Percentiles rank a stretch among this genome's conserved stretches.
phyloP scores from a whole-genome alignment of 2,797 vertebrate genomes.

The Eulemur rubriventer region DNA sequence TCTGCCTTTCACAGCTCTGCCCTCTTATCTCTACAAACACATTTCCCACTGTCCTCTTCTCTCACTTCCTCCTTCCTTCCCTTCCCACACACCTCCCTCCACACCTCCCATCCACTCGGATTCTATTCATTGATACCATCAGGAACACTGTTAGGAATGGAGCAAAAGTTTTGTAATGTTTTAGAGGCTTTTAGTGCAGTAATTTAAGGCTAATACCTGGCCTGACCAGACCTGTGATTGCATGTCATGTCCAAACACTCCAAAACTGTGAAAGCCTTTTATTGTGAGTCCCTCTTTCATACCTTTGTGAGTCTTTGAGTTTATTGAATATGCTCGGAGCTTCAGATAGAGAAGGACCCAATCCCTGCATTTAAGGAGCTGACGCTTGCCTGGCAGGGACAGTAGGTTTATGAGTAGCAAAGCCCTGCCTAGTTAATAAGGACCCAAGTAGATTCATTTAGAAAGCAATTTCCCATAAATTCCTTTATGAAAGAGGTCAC shows the following conservation, averaged over 20 bases:
- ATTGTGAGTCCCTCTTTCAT: background rate
- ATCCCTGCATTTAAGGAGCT: background rate
- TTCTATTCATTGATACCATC: background rate
- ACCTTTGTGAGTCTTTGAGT: background rate
- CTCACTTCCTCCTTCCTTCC: background rate
- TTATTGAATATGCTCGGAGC: background rate
- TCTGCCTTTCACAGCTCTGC: background rate
- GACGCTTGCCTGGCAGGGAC: background rate
- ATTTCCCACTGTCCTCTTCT: background rate
- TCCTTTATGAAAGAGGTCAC: background rate
- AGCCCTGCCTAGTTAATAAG: background rate
- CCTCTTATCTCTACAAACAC: background rate
- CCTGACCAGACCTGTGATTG: background rate
- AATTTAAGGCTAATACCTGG: background rate
- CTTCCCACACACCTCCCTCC: background rate
- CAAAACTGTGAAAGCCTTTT: background rate
- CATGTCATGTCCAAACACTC: background rate
- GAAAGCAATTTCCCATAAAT: background rate
- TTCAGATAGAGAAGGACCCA: background rate
- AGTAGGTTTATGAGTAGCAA: background rate
- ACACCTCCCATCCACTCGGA: background rate
- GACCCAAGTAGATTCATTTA: slow-evolving; percentile 21
- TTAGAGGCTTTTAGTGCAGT: background rate
- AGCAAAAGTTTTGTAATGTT: background rate
- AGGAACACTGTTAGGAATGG: background rate